phyloP scores from a whole-genome alignment of 2,888 invertebrate genomes.

The Tortrix viridana region DNA sequence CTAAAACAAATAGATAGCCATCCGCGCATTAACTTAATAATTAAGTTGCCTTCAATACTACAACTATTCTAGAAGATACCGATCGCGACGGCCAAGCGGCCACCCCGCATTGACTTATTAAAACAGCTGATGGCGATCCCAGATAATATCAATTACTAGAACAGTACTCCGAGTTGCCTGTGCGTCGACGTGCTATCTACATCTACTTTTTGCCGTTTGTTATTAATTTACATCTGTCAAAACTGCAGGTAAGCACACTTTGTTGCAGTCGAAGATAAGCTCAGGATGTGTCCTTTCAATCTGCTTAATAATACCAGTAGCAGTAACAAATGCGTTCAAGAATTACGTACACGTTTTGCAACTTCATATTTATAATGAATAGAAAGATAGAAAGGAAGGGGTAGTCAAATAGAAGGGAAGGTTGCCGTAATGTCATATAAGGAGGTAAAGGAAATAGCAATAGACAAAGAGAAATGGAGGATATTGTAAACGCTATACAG shows the following conservation, averaged over 20 bases:
- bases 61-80: constrained; percentile 23
- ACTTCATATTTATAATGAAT: too few relatives aligned
- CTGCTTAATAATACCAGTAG: constrained; percentile 14
- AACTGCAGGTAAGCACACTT: constrained; percentile 26
- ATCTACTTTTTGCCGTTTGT: constrained; percentile 36
- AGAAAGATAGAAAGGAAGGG: too few relatives aligned
- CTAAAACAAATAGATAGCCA: constrained; percentile 10
- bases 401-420: too few relatives aligned
- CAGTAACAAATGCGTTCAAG: constrained; percentile 6
- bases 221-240: constrained; percentile 38
- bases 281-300: constrained; percentile 8
- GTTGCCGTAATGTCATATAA: too few relatives aligned
- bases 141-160: constrained; percentile 38
- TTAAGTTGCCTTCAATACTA: constrained; percentile 30
- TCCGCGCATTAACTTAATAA: constrained; percentile 26
- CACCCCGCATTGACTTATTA: constrained; percentile 38
- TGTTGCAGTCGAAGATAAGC: constrained; percentile 10
- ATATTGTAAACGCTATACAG: too few relatives aligned
- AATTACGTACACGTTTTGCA: constrained; percentile 3
- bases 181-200: constrained; percentile 29
- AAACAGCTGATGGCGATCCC: constrained; percentile 25
- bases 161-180: constrained; percentile 22
- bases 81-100: constrained; percentile 23
- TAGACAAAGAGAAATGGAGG: too few relatives aligned
- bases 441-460: too few relatives aligned